A percentile compares a stretch with the other conserved stretches of the same genome.
These are phyloP conservation scores for Calameuta filiformis DNA, from an alignment of 2,888 invertebrate genomes.

Conservation along the genomic window DNA sequence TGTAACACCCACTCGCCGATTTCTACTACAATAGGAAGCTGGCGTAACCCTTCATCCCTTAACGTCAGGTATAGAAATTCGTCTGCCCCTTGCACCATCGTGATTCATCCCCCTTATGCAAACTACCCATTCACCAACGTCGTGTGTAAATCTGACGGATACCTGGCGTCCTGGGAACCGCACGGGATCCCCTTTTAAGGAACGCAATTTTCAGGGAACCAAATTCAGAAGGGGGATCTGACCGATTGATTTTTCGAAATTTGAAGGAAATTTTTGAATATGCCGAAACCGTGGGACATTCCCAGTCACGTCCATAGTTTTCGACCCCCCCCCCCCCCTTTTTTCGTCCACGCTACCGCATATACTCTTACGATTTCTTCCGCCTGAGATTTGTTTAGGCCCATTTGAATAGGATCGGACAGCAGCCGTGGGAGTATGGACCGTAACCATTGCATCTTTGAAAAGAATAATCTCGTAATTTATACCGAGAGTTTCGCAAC, in stretches of 20 bases:
- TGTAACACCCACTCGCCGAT: neutral
- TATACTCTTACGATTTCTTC: neutral
- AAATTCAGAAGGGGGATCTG: constrained; percentile 30
- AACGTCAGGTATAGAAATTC: constrained; percentile 28
- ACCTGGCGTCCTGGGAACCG: constrained; percentile 45
- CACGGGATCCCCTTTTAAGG: constrained; percentile 28
- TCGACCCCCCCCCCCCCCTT: neutral
- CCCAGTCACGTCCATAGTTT: neutral
- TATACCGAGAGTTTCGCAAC: constrained; percentile 35
- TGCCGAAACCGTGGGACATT: constrained; percentile 44
- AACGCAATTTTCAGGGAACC: constrained; percentile 40
- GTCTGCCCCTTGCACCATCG: constrained; percentile 18
- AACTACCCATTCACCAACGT: constrained; percentile 51
- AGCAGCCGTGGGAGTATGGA: constrained; percentile 38
- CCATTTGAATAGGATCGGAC: constrained; percentile 36
- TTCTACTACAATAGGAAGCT: neutral
- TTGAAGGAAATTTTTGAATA: constrained; percentile 30
- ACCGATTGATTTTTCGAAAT: constrained; percentile 28
- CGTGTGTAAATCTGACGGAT: constrained; percentile 26
- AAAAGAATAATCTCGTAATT: constrained; percentile 29
- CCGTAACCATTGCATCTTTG: constrained; percentile 20
- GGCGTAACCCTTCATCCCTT: constrained; percentile 40
- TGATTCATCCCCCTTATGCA: constrained; percentile 48
- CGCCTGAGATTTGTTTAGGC: constrained; percentile 12
- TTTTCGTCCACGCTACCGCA: neutral